A percentile compares a stretch with the other conserved stretches of the same genome.
Conservation (phyloP, 2,797 vertebrate species). For the Falco cherrug region DNA sequence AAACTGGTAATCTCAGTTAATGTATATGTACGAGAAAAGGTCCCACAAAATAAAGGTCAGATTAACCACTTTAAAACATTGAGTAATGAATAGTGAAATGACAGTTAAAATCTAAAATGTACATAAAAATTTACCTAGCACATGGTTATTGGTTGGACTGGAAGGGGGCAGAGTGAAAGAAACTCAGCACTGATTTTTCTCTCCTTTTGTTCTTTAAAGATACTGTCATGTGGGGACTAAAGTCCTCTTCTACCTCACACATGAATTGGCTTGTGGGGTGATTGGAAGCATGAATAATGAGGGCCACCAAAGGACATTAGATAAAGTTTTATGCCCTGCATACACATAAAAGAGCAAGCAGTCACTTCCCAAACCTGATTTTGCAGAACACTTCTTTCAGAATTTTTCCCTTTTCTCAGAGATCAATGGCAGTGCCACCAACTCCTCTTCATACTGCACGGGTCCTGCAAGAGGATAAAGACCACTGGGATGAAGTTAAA, state of each 20-base stretch:
- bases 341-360: background rate
- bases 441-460: constrained; percentile 95
- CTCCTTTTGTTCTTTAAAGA: background rate
- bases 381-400: background rate
- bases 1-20: background rate
- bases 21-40: background rate
- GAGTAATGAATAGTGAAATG: background rate
- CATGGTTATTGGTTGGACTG: background rate
- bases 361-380: background rate
- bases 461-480: constrained; percentile 93
- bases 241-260: background rate
- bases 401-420: constrained; percentile 73
- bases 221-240: background rate
- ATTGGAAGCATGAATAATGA: background rate
- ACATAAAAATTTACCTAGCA: background rate
- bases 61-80: background rate
- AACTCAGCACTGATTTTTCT: background rate
- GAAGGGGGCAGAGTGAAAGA: background rate
- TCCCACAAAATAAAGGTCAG: constrained; percentile 2
- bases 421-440: constrained; percentile 92
- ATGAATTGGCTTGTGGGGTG: background rate
- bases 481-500: constrained; percentile 98
- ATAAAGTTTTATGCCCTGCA: background rate
- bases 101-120: background rate
- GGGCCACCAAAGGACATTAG: background rate